phyloP scores from a whole-genome alignment of 2,888 invertebrate genomes.

The Linhomoeus sp. region DNA sequence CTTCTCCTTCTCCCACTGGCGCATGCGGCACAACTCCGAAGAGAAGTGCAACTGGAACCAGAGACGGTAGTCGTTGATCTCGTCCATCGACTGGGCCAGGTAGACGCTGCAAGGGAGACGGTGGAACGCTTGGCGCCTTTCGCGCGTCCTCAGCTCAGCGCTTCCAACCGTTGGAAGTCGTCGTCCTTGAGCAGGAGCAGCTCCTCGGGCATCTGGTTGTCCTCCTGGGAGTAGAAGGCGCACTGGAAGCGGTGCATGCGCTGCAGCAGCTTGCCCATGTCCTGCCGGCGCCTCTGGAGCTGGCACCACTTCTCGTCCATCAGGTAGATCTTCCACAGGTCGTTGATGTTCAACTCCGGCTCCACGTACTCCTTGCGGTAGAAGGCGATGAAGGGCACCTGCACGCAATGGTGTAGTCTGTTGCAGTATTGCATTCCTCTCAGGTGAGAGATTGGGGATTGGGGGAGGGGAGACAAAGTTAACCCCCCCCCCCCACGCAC shows the following conservation, averaged over 20 bases:
- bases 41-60: constrained; percentile 84
- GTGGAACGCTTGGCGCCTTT: not conserved
- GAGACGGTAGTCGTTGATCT: constrained; percentile 72
- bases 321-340: constrained; percentile 92
- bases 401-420: constrained; percentile 5
- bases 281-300: constrained; percentile 59
- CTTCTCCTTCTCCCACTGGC: constrained; percentile 12
- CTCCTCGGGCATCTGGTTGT: constrained; percentile 27
- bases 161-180: not conserved
- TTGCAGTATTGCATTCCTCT: too few relatives aligned
- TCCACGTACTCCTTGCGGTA: constrained; percentile 93
- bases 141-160: too few relatives aligned
- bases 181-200: not conserved
- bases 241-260: constrained; percentile 79
- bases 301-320: constrained; percentile 89
- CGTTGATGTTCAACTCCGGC: constrained; percentile 76
- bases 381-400: constrained; percentile 89
- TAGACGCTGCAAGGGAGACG: constrained; percentile 35
- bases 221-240: constrained; percentile 49
- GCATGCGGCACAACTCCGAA: constrained; percentile 35
- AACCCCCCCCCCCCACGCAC: too few relatives aligned
- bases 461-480: not conserved
- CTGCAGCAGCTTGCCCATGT: constrained; percentile 56
- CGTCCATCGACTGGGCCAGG: constrained; percentile 62
- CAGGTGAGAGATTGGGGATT: not conserved